These are phyloP conservation scores for Phylloscopus trochiloides DNA, from an alignment of 2,113 vertebrate genomes.

Conservation along the genomic window DNA sequence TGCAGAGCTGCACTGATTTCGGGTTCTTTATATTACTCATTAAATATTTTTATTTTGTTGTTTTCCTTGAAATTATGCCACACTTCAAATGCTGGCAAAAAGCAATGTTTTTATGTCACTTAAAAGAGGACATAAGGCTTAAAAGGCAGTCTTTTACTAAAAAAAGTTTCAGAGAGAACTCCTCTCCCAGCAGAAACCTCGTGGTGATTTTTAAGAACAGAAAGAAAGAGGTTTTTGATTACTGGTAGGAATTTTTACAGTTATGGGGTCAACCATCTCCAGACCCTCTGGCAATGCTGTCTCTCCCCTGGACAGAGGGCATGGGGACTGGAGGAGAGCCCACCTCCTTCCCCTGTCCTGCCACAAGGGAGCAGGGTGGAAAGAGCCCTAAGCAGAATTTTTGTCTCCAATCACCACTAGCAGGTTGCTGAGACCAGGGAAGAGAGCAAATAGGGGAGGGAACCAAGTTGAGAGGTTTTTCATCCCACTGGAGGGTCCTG, in stretches of 20 bases:
- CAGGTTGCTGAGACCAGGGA: background rate
- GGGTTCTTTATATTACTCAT: background rate
- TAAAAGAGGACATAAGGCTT: background rate
- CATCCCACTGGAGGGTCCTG: background rate
- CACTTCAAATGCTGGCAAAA: background rate
- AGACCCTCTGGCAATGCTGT: background rate
- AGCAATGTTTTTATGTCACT: background rate
- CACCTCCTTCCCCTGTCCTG: background rate
- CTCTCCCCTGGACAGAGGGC: background rate
- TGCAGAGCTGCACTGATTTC: background rate
- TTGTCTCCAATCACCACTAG: background rate
- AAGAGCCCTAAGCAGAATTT: background rate
- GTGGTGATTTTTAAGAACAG: background rate
- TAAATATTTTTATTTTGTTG: background rate
- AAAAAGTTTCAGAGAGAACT: background rate
- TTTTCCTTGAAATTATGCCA: background rate
- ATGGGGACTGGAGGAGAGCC: fast-evolving
- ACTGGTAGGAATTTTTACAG: background rate
- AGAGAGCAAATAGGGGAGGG: background rate
- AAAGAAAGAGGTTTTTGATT: background rate
- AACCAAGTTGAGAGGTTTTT: background rate
- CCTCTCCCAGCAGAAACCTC: background rate
- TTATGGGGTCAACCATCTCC: background rate
- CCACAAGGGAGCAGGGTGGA: fast-evolving
- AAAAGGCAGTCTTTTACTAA: background rate